phyloP scores from a whole-genome alignment of 2,888 invertebrate species.

The Lagria hirta region DNA sequence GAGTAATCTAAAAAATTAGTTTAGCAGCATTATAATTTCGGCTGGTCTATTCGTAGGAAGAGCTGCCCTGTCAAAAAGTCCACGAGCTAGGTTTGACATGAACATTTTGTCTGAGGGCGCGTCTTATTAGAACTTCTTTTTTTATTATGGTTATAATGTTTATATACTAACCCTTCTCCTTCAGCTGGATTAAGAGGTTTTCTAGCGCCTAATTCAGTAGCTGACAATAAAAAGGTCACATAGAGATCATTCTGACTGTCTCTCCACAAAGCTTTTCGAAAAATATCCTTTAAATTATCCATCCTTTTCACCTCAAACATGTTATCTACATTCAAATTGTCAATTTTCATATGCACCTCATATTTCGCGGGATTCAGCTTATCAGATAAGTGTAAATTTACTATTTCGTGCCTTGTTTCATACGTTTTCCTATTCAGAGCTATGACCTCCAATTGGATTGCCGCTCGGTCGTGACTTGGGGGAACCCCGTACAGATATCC shows the following conservation, averaged over 20 bases:
- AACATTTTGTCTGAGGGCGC: no score
- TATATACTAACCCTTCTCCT: conserved; percentile 91
- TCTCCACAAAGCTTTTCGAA: conserved; percentile 76
- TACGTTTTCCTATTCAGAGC: conserved; percentile 77
- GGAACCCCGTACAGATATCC: conserved; percentile 87
- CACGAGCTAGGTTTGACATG: no score
- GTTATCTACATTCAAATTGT: conserved; percentile 87
- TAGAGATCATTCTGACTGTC: conserved; percentile 75
- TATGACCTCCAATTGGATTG: conserved; percentile 70
- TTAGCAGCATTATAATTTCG: no score
- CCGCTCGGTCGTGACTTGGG: conserved; percentile 60
- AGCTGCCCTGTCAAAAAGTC: no score
- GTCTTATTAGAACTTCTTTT: no score
- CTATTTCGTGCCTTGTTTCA: conserved; percentile 66
- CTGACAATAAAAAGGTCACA: conserved; percentile 81
- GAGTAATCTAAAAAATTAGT: no score
- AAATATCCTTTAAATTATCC: conserved; percentile 74
- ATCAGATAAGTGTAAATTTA: conserved; percentile 66
- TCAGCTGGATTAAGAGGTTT: conserved; percentile 80
- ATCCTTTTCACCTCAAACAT: conserved; percentile 73
- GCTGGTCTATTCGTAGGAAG: no score
- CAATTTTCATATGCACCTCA: conserved; percentile 84
- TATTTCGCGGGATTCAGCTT: conserved; percentile 70
- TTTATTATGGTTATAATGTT: background rate
- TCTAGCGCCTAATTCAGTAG: conserved; percentile 81